Base-by-base conservation (phyloP, 2,888 invertebrate genomes). In the Drosophila bunnanda region DNA sequence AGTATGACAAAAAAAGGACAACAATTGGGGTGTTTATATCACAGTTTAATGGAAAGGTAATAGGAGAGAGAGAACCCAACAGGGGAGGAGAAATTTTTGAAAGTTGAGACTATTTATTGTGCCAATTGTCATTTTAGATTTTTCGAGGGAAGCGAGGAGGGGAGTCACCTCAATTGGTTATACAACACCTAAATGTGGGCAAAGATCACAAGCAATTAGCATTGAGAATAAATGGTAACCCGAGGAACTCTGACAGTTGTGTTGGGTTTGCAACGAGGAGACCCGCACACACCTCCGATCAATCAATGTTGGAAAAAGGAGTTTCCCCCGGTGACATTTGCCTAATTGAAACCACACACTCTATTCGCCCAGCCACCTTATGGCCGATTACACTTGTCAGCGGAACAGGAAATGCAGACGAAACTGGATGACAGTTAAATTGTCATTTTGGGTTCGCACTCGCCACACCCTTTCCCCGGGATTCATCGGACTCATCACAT, bases 301-400 rank as follows among this genome's bases (percentile, higher is more conserved):
- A 68, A 67, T 76, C 69, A 70, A 74, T 62, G 50, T 44, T 48
- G 62, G 66, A 50, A 64, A 54, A 59, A 48, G 56, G 57, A 64
- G 58, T 82, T 70, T 68, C 66, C 61, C 52, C 48, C 28, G 60
- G 46, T 64, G 67, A 67, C 66, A 67, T 66, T 67, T 66, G 73
- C 75, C 85, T 86, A 87, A 84, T 85, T 87, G 88, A 84, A 87
- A 80, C 68, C 64, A 66, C 48, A 56, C 62, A n/a, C 60, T 56
- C 50, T 61, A 50, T 73, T 78, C 64, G 53, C 58, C 30, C 44
- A 41, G 50, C 69, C 76, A 70, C 77, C 86, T 71, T 60, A 61
- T 78, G 82, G 61, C 70, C 80, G 81, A 83, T 83, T 86, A 74
- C 86, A 88, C 88, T 86, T 86, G 85, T 86, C 86, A 86, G 57